These are phyloP conservation scores for Scelioninae gen. 2 DNA, from an alignment of 2,888 invertebrate species.

Conservation along the genomic window DNA sequence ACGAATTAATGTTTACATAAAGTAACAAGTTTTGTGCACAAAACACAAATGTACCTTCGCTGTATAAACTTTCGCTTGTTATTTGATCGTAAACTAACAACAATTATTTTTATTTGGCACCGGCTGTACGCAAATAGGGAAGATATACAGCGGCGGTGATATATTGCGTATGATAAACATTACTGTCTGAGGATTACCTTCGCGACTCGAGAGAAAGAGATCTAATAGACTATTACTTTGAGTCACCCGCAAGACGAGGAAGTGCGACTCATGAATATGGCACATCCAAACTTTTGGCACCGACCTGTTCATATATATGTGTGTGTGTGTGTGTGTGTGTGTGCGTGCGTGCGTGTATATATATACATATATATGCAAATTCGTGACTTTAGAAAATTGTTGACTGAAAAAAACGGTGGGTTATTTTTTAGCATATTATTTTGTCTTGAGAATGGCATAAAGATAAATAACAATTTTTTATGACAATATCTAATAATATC, in stretches of 20 bases:
- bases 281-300: constrained; percentile 55
- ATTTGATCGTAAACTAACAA: constrained; percentile 17
- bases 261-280: constrained; percentile 32
- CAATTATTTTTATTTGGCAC: constrained; percentile 30
- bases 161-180: constrained; percentile 34
- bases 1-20: constrained; percentile 38
- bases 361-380: constrained; percentile 47
- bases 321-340: no score
- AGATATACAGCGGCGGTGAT: constrained; percentile 21
- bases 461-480: no score
- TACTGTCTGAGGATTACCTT: constrained; percentile 39
- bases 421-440: constrained; percentile 38
- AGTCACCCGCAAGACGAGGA: constrained; percentile 39
- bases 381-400: constrained; percentile 2
- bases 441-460: constrained; percentile 21
- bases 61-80: constrained; percentile 12
- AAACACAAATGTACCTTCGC: neutral
- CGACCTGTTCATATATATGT: constrained; percentile 46
- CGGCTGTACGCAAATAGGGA: constrained; percentile 15
- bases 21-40: constrained; percentile 27
- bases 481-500: no score
- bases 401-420: constrained; percentile 12
- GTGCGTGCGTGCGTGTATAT: constrained; percentile 1
- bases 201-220: constrained; percentile 34
- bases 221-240: constrained; percentile 47